Conservation (phyloP, 2,888 invertebrate genomes). For the Corbicula japonica region DNA sequence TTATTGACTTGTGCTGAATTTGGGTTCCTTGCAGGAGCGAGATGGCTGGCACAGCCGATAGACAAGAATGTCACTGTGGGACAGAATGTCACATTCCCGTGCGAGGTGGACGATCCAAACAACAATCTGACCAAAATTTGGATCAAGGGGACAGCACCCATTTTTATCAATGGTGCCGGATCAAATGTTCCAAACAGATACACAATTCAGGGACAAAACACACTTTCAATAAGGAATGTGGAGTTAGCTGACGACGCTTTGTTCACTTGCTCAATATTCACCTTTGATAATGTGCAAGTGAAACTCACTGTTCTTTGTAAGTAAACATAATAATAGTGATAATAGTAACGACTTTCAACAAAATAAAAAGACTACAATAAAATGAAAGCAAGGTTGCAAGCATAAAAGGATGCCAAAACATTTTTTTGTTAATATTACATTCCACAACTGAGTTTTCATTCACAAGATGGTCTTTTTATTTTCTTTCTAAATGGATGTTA, state of each 20-base stretch:
- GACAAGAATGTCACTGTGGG: slow-evolving; percentile 56
- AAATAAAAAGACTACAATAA: too few species aligned
- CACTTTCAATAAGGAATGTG: slow-evolving; percentile 68
- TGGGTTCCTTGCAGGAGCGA: slow-evolving; percentile 37
- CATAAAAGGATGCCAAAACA: not conserved
- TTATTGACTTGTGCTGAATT: too few species aligned
- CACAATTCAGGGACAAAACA: slow-evolving; percentile 60
- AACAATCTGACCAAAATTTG: slow-evolving; percentile 49
- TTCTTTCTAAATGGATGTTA: too few species aligned
- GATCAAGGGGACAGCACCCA: slow-evolving; percentile 58
- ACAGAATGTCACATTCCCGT: slow-evolving; percentile 62
- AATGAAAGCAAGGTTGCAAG: not conserved
- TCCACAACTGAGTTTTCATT: too few species aligned
- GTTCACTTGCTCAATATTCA: slow-evolving; percentile 69
- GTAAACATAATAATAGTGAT: too few species aligned
- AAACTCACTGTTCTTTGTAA: slow-evolving; percentile 71
- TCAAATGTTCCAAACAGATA: slow-evolving; percentile 49
- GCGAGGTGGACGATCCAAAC: slow-evolving; percentile 47
- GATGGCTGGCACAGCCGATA: slow-evolving; percentile 48
- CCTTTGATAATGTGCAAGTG: slow-evolving; percentile 64
- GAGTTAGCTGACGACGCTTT: slow-evolving; percentile 64
- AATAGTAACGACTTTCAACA: too few species aligned
- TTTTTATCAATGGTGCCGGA: slow-evolving; percentile 66
- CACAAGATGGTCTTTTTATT: too few species aligned
- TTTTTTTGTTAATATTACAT: too few species aligned